Percentiles rank a stretch among this genome's conserved stretches.
These are phyloP conservation scores for Ceryle rudis DNA, from an alignment of 2,797 vertebrate genomes.

Conservation along the genomic window DNA sequence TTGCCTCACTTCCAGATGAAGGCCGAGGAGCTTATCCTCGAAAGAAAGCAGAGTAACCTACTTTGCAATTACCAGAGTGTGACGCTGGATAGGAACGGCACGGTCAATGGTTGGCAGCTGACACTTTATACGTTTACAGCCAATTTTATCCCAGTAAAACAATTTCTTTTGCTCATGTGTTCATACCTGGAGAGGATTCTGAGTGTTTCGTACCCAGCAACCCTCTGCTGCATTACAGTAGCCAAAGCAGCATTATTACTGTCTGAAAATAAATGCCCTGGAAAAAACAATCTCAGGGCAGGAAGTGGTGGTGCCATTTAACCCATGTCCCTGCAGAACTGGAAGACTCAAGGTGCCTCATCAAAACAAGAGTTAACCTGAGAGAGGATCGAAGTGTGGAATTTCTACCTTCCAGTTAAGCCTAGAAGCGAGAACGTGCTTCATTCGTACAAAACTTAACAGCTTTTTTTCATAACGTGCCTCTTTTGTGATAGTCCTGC, in stretches of 20 bases:
- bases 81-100: neutral
- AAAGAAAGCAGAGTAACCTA: neutral
- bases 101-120: neutral
- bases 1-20: neutral
- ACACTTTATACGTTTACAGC: neutral
- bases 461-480: neutral
- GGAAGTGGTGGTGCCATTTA: neutral
- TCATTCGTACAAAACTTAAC: neutral
- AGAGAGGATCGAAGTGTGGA: rapidly evolving
- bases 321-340: rapidly evolving
- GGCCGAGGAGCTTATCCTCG: neutral
- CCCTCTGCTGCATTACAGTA: neutral
- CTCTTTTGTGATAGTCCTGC: neutral
- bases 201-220: neutral
- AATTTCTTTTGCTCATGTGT: neutral
- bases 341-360: neutral
- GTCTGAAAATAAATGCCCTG: neutral
- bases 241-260: neutral
- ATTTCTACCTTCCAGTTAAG: neutral
- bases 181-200: neutral
- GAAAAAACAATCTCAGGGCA: neutral
- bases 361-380: neutral
- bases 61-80: neutral
- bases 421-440: neutral
- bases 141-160: neutral